Evolutionary conservation across 2,113 vertebrate species (phyloP).

Genomic region (Tetrax tetrax): DNA sequence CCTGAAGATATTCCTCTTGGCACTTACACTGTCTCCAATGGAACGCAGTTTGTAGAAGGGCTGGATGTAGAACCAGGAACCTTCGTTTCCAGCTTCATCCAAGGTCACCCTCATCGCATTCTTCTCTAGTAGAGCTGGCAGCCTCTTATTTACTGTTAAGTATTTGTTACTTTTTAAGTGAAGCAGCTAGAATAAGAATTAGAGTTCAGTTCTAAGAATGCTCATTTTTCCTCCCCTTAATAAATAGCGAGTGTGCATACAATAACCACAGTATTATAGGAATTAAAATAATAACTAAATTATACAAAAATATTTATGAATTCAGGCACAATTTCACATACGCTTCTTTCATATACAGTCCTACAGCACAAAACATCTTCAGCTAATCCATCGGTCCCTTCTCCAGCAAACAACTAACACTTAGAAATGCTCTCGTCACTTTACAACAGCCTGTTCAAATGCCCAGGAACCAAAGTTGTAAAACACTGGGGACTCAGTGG

Average conservation of each 20-base stretch:
- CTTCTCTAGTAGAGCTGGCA: constrained; percentile 96
- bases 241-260: not conserved
- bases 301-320: fast-evolving
- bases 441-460: not conserved
- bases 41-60: constrained; percentile 98
- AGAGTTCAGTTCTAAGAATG: constrained; percentile 68
- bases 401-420: not conserved
- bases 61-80: constrained; percentile 99
- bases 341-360: not conserved
- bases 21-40: constrained; percentile 95
- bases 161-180: constrained; percentile 99
- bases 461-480: not conserved
- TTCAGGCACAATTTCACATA: not conserved
- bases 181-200: constrained; percentile 84
- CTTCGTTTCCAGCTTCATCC: constrained; percentile 96
- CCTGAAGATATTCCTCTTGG: fast-evolving
- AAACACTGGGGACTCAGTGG: not conserved
- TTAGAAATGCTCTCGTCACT: not conserved
- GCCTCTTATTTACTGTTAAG: constrained; percentile 97
- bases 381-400: not conserved
- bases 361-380: not conserved
- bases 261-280: not conserved
- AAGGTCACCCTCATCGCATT: constrained; percentile 97
- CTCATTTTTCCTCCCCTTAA: constrained; percentile 2
- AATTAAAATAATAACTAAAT: not conserved